A percentile compares a stretch with the other conserved stretches of the same genome.
These are phyloP conservation scores for Chaitophorus viminalis DNA, from an alignment of 2,888 invertebrate genomes.

Conservation along the genomic window DNA sequence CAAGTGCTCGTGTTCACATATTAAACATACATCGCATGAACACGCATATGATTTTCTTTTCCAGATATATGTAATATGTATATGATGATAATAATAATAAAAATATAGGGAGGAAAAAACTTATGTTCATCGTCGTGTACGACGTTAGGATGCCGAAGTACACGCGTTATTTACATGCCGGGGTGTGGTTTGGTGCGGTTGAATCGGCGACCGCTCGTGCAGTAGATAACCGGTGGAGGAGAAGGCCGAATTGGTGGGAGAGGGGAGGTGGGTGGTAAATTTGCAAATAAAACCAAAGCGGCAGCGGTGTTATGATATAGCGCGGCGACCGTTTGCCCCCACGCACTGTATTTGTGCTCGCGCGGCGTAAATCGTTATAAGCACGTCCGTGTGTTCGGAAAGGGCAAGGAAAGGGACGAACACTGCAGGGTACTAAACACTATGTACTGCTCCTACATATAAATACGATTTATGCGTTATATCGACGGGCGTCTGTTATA, in stretches of 20 bases:
- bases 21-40: too few relatives aligned
- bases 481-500: slow-evolving; percentile 21
- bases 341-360: background rate
- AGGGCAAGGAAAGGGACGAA: slow-evolving; percentile 5
- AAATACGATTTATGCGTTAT: slow-evolving; percentile 46
- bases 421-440: background rate
- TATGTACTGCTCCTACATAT: background rate
- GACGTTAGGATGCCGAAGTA: background rate
- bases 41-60: background rate
- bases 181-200: background rate
- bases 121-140: slow-evolving; percentile 35
- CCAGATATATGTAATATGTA: too few relatives aligned
- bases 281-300: slow-evolving; percentile 12
- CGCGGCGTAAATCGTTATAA: background rate
- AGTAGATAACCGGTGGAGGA: too few relatives aligned
- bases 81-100: slow-evolving; percentile 17
- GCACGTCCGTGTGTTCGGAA: background rate
- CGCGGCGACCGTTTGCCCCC: background rate
- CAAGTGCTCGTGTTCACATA: too few relatives aligned
- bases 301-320: background rate
- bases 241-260: too few relatives aligned
- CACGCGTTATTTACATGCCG: slow-evolving; percentile 38
- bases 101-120: background rate
- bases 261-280: background rate
- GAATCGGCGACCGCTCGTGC: background rate